Evolutionary conservation across 2,797 vertebrate species (phyloP).

Genomic region (Podarcis siculus): DNA sequence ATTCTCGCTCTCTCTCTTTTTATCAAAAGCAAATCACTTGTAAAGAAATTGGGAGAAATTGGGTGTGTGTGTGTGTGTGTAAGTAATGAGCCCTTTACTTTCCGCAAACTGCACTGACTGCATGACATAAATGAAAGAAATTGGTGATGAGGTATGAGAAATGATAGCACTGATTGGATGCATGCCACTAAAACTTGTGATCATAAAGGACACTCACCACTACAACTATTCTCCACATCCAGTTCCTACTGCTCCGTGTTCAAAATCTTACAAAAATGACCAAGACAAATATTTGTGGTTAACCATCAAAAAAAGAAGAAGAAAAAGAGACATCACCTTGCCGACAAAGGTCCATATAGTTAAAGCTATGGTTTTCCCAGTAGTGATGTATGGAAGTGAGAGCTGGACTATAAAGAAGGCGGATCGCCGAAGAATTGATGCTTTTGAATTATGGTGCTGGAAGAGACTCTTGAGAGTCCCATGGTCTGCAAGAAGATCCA

Average conservation of each 20-base stretch:
- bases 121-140: conserved; percentile 16
- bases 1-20: conserved; percentile 60
- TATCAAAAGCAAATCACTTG: conserved; percentile 66
- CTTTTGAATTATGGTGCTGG: too few relatives aligned
- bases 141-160: conserved; percentile 27
- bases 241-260: conserved; percentile 57
- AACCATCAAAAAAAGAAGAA: conserved; percentile 10
- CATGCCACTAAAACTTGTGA: conserved; percentile 43
- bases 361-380: too few relatives aligned
- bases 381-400: too few relatives aligned
- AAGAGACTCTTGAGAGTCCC: too few relatives aligned
- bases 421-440: too few relatives aligned
- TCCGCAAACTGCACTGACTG: conserved; percentile 35
- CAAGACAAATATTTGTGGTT: conserved; percentile 56
- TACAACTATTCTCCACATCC: conserved; percentile 46
- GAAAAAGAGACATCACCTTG: too few relatives aligned
- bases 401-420: too few relatives aligned
- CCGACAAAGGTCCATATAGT: too few relatives aligned
- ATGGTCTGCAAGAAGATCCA: too few relatives aligned
- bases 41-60: conserved; percentile 53
- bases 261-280: conserved; percentile 57
- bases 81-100: conserved; percentile 43
- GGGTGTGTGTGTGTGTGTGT: too few relatives aligned
- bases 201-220: conserved; percentile 57
- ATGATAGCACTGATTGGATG: conserved; percentile 33